Base-by-base conservation (phyloP, 2,888 invertebrate genomes). In the Rhingia campestris region DNA sequence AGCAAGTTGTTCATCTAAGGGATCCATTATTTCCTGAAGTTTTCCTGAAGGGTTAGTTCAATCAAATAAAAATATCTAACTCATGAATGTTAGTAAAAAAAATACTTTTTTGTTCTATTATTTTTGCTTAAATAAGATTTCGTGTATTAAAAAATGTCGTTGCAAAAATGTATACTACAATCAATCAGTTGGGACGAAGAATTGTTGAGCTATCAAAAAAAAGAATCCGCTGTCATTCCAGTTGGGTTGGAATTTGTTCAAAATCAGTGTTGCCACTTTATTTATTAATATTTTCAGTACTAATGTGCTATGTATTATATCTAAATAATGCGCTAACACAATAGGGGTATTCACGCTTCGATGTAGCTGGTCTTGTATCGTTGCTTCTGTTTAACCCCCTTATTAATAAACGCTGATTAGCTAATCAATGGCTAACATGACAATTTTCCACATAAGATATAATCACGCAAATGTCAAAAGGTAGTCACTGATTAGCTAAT, bases 1-100 rank as follows among this genome's bases (percentile, higher is more conserved):
- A 12, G 94, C 94, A 88, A 96, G 92, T 92, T 95, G 94, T 88
- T 94, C 94, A 88, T 95, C 95, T 88, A 95, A 91, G 87, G 94
- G 93, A 86, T 94, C 94, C 92, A 95, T 93, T 87, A 33, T 49
- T 32, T 30, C 4, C 49, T 5, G 22, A 30, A 10, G 22, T 2
- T 22, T 22, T 22, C 22, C 22, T 1, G 22, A 32, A 10, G 3
- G 4, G 49, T 22, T 47, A 14, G 49, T 22, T 7, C 30, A 49
- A 32, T 22, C 30, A 30, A 49, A 49, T 49, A 22, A 22, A 22
- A 49, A 49, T 49, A 7, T 22, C 9, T 49, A 22, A 49, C 49
- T 49, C 49, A 49, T 30, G 49, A 49, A 30, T 49, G 30, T 30
- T 5, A 4, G 22, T 9, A 22, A 10, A 14, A 49, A 49, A 30